Evolutionary conservation across 2,797 vertebrate species (phyloP).

Genomic region (Chaunax sp.): DNA sequence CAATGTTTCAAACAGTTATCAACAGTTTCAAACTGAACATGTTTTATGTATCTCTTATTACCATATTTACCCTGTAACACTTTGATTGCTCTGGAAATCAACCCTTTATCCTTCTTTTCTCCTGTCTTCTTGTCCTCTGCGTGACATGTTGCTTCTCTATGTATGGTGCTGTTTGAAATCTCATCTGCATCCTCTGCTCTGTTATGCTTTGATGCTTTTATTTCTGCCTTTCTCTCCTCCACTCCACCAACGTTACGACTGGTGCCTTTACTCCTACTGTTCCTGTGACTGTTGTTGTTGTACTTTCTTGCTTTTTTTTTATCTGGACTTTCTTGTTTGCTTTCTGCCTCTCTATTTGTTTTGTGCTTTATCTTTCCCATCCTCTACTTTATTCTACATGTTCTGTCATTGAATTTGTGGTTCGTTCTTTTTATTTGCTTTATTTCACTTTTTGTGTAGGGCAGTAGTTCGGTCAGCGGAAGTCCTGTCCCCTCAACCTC

Average conservation of each 20-base stretch:
- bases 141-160: slow-evolving; percentile 83
- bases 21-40: slow-evolving; percentile 2
- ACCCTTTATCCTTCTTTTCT: slow-evolving; percentile 83
- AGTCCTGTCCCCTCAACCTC: slow-evolving; percentile 96
- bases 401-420: slow-evolving; percentile 89
- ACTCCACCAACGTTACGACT: slow-evolving; percentile 47
- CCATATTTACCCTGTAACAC: slow-evolving; percentile 61
- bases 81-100: slow-evolving; percentile 78
- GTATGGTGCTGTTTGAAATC: slow-evolving; percentile 69
- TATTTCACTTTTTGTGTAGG: slow-evolving; percentile 98
- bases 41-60: slow-evolving; percentile 33
- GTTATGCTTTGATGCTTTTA: slow-evolving; percentile 58
- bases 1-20: not conserved
- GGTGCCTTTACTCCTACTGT: slow-evolving; percentile 67
- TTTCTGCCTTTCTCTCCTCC: slow-evolving; percentile 52
- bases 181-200: slow-evolving; percentile 64
- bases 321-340: slow-evolving; percentile 39
- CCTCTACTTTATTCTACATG: slow-evolving; percentile 65
- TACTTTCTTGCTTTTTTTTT: slow-evolving; percentile 47
- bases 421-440: slow-evolving; percentile 90
- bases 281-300: slow-evolving; percentile 54
- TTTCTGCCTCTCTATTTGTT: slow-evolving; percentile 48
- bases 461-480: slow-evolving; percentile 98
- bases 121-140: slow-evolving; percentile 80
- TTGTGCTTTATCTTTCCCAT: slow-evolving; percentile 65